Evolutionary conservation across 2,888 invertebrate species (phyloP).

Genomic region (Pocota personata): DNA sequence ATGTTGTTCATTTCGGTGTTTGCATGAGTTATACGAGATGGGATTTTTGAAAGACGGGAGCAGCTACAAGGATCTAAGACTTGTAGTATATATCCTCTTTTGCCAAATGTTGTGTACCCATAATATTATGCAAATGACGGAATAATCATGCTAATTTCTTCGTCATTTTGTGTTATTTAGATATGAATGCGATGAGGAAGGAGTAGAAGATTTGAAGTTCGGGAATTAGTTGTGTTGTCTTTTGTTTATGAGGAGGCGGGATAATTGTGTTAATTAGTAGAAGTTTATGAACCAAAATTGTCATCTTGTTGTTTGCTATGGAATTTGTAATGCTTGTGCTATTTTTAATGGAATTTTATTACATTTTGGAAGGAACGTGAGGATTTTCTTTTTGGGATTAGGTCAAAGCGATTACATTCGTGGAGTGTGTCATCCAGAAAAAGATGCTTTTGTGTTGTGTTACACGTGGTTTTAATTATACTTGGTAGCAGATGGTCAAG

Average conservation of each 20-base stretch:
- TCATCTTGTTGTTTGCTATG: constrained; percentile 25
- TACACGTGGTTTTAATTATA: not conserved
- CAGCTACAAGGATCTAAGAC: constrained; percentile 19
- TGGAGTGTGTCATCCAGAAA: not conserved
- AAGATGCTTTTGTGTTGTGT: not conserved
- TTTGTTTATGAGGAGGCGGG: constrained; percentile 23
- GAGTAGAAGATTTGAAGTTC: not conserved
- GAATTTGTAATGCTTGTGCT: not conserved
- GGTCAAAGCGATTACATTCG: not conserved
- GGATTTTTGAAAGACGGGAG: not conserved
- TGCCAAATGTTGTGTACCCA: constrained; percentile 40
- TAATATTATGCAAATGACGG: constrained; percentile 62
- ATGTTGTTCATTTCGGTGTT: constrained; percentile 3
- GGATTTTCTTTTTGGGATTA: not conserved
- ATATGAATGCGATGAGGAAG: not conserved
- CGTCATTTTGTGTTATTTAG: constrained; percentile 43
- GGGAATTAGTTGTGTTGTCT: constrained; percentile 5
- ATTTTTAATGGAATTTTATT: not conserved
- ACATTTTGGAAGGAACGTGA: not conserved
- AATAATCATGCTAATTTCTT: constrained; percentile 69
- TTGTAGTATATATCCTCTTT: constrained; percentile 29
- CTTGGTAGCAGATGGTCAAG: not conserved
- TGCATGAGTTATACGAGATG: not conserved
- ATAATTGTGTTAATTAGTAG: constrained; percentile 58
- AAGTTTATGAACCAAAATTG: constrained; percentile 40